Evolutionary conservation across 2,797 vertebrate genomes (phyloP), one percentile per base, ranked within the genome.

Genomic region (Paratrypauchen microcephalus): DNA sequence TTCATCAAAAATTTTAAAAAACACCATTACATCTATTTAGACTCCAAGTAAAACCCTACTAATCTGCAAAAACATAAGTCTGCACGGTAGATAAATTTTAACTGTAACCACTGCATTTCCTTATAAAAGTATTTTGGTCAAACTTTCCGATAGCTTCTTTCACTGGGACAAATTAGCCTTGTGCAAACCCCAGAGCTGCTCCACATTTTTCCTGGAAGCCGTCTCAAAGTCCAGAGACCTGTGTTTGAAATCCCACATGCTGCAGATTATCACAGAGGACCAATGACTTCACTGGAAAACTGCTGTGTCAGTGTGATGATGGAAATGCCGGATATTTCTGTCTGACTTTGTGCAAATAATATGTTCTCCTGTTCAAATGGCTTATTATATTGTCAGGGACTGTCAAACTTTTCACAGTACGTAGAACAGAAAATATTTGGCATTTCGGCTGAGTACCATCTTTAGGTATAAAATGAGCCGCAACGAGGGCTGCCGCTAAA

Each of bases 281-380:
- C 69, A 70, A 70, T 82, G 83, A 85, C 77, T 80, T 77, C 57
- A 81, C 30, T 55, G 70, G 56, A 75, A 75, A 87, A 83, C 58
- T 81, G 84, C 84, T 80, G 74, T 66, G 78, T 88, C 83, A 88
- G 73, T 73, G 74, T 76, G 74, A 77, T 24, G 24, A 73, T 69
- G 65, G 57, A 39, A 70, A 60, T 64, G 23, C 24, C 45, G n/a
- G 26, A 63, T 68, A 74, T 9, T 73, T 66, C 26, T 71, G 26
- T 70, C 75, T 73, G 66, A 57, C 69, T 81, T 71, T 79, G 75
- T 76, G 47, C 65, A 71, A 85, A 64, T 64, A 65, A 72, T 63
- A 69, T 36, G 70, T 66, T n/a, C 32, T 36, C 21, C 68, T 60
- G 66, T 64, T 67, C 48, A 69, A 77, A 72, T 80, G 78, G 52